phyloP scores from a whole-genome alignment of 2,113 vertebrate species.

The Piprites chloris region DNA sequence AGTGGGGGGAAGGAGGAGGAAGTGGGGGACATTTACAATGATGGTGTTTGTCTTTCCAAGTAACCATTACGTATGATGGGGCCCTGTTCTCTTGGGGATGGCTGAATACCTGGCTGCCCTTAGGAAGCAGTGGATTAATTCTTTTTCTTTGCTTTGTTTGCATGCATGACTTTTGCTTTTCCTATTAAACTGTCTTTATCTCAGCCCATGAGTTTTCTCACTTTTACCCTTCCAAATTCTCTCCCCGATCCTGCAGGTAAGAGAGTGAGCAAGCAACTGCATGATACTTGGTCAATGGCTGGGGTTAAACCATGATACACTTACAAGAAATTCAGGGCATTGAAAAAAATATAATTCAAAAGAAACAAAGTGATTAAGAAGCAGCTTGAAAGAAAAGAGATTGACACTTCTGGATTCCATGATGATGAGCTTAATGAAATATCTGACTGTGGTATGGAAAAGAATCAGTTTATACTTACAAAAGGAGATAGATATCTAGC shows the following conservation, averaged over 20 bases:
- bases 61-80: rapidly evolving
- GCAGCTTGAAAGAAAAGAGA: background rate
- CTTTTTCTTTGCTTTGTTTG: background rate
- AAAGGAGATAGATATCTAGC: background rate
- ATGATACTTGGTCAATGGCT: background rate
- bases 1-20: background rate
- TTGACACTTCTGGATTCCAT: background rate
- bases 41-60: background rate
- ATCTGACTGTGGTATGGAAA: background rate
- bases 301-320: background rate
- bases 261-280: background rate
- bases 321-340: background rate
- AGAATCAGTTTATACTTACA: background rate
- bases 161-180: background rate
- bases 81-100: background rate
- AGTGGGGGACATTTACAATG: background rate
- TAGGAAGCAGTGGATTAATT: background rate
- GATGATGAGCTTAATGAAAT: background rate
- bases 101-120: background rate
- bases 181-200: background rate
- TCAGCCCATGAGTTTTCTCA: background rate
- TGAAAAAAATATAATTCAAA: background rate
- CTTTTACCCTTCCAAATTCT: background rate
- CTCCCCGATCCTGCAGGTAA: background rate
- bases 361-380: background rate